Base-by-base conservation (phyloP, 1,140 invertebrate genomes). In the Planococcus citri region DNA sequence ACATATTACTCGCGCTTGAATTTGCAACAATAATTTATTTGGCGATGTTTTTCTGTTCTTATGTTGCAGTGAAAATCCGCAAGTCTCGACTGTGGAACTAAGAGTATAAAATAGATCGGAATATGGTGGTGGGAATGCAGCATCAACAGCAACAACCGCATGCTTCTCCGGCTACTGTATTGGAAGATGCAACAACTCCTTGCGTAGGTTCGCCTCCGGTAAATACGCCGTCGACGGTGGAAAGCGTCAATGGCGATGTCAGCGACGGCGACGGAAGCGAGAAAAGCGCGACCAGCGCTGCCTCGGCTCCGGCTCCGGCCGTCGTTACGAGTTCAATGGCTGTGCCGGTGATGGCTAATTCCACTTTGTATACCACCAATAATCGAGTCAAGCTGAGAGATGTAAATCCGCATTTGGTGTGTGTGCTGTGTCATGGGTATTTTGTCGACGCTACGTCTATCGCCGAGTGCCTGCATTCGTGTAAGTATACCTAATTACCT, bases 391-490 rank as follows among this genome's bases (percentile, higher is more conserved):
- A 75, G 69, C 71, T 91, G 70, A 81, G 81, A 41, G 86, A 87
- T 72, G 80, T 92, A 70, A 91, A 90, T 76, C 82, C 85, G 10
- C 85, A 88, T 74, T 78, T 93, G 68, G 86, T 84, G 21, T 93
- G 90, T 78, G 82, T 83, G 73, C 80, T 93, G 60, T 93, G 90
- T 77, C 81, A 84, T 69, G 90, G 90, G 67, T 92, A 92, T 76
- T 85, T 88, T 72, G 85, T 92, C 68, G 89, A 93, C 77, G 90
- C 90, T 33, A 91, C 89, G 3, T 91, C 90, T 1, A 89, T 92
- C 71, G 86, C 87, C 67, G 89, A 92, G 80, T 93, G 90, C 80
- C 81, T 92, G 70, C 90, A 92, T 80, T 89, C 90, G 12, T 91
- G 87, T 89, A 83, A 83, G 83, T 85, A 41, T 70, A n/a, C 25